phyloP scores from a whole-genome alignment of 2,797 vertebrate genomes.

The Orientallactaga sibirica region DNA sequence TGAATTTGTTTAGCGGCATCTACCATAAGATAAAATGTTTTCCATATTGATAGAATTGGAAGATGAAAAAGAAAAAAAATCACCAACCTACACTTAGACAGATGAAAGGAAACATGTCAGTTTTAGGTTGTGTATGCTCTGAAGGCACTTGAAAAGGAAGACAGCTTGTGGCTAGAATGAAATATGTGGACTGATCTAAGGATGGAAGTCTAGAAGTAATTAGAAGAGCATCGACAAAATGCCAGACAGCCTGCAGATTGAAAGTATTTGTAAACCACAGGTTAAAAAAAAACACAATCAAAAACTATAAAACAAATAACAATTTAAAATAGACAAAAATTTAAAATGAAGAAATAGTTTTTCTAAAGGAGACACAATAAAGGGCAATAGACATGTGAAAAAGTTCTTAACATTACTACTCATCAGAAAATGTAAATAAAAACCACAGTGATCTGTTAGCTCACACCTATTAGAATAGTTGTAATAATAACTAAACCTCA shows the following conservation, averaged over 20 bases:
- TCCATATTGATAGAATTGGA: background rate
- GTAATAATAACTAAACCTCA: background rate
- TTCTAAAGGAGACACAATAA: background rate
- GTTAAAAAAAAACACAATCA: background rate
- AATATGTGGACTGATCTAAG: background rate
- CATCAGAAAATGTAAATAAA: background rate
- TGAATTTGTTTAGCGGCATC: constrained; percentile 20
- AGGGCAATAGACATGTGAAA: background rate
- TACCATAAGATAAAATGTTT: constrained; percentile 31
- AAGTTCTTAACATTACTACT: background rate
- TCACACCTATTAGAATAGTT: background rate
- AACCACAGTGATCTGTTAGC: background rate
- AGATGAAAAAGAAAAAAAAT: constrained; percentile 37
- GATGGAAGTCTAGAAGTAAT: background rate
- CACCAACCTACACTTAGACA: background rate
- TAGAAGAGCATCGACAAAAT: constrained; percentile 24
- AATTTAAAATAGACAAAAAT: background rate
- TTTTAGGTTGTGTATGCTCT: constrained; percentile 34
- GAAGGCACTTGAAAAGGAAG: constrained; percentile 31
- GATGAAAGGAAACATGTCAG: constrained; percentile 51
- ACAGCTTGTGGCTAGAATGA: background rate
- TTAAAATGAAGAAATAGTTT: background rate
- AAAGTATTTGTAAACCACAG: background rate
- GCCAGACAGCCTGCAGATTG: background rate
- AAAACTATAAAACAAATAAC: background rate